phyloP scores from a whole-genome alignment of 2,888 invertebrate species.

The Mactromeris polynyma region DNA sequence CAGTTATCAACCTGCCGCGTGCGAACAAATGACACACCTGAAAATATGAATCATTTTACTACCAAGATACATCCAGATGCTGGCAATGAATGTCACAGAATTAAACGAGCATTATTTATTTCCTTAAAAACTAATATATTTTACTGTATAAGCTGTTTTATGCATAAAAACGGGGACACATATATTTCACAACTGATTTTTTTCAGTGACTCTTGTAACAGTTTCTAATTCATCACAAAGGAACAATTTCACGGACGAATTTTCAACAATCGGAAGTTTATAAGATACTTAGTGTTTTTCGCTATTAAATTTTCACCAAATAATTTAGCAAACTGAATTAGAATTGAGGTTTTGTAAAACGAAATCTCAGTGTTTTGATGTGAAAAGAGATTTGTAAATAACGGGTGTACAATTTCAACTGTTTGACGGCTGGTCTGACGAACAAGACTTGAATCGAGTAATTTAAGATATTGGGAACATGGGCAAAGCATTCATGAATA shows the following conservation, averaged over 20 bases:
- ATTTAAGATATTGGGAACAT: slow-evolving; percentile 46
- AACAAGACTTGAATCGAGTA: slow-evolving; percentile 20
- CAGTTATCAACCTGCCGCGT: background rate
- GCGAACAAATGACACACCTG: slow-evolving; percentile 5
- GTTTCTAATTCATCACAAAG: slow-evolving; percentile 23
- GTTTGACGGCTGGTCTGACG: slow-evolving; percentile 14
- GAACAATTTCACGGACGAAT: slow-evolving; percentile 44
- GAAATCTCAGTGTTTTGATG: slow-evolving; percentile 40
- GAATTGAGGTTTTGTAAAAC: slow-evolving; percentile 24
- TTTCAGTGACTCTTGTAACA: background rate
- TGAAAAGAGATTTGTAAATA: slow-evolving; percentile 31
- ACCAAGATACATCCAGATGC: background rate
- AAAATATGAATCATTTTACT: slow-evolving; percentile 11
- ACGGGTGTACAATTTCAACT: slow-evolving; percentile 23
- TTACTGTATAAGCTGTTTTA: background rate
- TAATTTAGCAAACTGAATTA: slow-evolving; percentile 36
- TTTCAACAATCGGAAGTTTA: background rate
- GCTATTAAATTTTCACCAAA: slow-evolving; percentile 8
- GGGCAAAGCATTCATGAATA: slow-evolving; percentile 44
- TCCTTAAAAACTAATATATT: slow-evolving; percentile 2
- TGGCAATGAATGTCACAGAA: background rate
- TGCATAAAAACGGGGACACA: background rate
- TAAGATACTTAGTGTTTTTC: background rate
- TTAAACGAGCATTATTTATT: background rate
- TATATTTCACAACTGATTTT: background rate